A percentile compares a stretch with the other conserved stretches of the same genome.
Evolutionary conservation across 2,888 invertebrate genomes (phyloP).

Genomic region (Nomada fabriciana): DNA sequence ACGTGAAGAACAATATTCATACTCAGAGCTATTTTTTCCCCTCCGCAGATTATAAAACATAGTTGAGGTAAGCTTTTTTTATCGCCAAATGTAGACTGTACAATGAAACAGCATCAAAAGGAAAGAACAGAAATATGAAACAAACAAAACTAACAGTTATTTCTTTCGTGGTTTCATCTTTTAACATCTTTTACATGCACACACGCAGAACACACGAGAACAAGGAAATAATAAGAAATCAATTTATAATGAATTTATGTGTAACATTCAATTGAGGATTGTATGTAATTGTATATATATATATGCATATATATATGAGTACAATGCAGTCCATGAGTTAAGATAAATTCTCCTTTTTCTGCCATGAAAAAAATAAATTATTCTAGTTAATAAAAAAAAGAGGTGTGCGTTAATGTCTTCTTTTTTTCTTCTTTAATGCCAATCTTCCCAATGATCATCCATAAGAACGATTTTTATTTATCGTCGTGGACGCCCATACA

Average conservation of each 20-base stretch:
- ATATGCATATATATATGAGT: constrained; percentile 80
- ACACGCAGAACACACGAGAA: constrained; percentile 61
- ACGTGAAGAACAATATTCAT: constrained; percentile 28
- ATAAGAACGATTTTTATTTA: constrained; percentile 10
- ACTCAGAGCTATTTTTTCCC: constrained; percentile 60
- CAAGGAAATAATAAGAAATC: constrained; percentile 74
- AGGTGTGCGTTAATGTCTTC: constrained; percentile 60
- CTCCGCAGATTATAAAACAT: constrained; percentile 26
- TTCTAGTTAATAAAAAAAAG: constrained; percentile 84
- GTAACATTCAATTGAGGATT: constrained; percentile 84
- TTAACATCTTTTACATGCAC: constrained; percentile 55
- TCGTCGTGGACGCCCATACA: constrained; percentile 21
- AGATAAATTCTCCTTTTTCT: constrained; percentile 85
- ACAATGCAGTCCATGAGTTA: constrained; percentile 84
- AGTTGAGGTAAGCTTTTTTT: constrained; percentile 19
- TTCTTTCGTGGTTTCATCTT: constrained; percentile 53
- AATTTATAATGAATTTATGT: constrained; percentile 83
- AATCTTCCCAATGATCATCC: constrained; percentile 40
- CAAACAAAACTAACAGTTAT: constrained; percentile 48
- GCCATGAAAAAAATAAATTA: constrained; percentile 84
- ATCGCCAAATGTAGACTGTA: constrained; percentile 9
- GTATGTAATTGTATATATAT: constrained; percentile 83
- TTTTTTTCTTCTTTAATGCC: constrained; percentile 46
- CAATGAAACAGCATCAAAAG: constrained; percentile 23
- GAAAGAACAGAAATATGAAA: neutral